Conservation (phyloP, 1,140 invertebrate species). For the Heliconius hewitsoni region DNA sequence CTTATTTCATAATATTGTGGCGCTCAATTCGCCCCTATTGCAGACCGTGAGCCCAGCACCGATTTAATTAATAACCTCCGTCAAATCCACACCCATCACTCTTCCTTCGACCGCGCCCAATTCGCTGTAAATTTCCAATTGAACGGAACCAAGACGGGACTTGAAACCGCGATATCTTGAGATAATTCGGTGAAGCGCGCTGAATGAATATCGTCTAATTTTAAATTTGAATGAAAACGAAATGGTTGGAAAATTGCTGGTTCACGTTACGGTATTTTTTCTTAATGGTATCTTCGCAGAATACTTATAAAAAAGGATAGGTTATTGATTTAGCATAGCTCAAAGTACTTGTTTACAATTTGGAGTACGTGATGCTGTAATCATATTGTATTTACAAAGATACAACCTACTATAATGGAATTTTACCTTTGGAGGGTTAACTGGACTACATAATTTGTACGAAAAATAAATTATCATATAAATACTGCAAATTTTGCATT, state of each 20-base stretch:
- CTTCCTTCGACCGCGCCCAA: conserved; percentile 48
- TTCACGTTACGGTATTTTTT: background rate
- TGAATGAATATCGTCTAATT: conserved; percentile 25
- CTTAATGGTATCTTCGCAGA: background rate
- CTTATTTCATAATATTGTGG: conserved; percentile 5
- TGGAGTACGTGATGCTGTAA: no score
- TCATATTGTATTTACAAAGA: no score
- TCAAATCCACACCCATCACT: conserved; percentile 72
- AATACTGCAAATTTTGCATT: no score
- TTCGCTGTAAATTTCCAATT: conserved; percentile 40
- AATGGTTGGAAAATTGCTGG: conserved; percentile 9
- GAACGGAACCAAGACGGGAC: conserved; percentile 34
- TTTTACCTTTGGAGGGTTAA: no score
- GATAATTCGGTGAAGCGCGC: conserved; percentile 19
- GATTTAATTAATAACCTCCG: conserved; percentile 73
- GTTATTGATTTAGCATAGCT: background rate
- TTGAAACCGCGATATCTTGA: conserved; percentile 35
- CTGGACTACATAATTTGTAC: no score
- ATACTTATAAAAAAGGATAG: background rate
- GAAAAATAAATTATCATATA: no score
- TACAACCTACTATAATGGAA: no score
- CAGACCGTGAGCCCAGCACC: conserved; percentile 35
- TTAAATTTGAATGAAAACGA: conserved; percentile 16
- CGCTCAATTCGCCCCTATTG: conserved; percentile 5
- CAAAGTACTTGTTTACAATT: no score